Conservation (phyloP, 2,797 vertebrate species). For the Balearica regulorum region DNA sequence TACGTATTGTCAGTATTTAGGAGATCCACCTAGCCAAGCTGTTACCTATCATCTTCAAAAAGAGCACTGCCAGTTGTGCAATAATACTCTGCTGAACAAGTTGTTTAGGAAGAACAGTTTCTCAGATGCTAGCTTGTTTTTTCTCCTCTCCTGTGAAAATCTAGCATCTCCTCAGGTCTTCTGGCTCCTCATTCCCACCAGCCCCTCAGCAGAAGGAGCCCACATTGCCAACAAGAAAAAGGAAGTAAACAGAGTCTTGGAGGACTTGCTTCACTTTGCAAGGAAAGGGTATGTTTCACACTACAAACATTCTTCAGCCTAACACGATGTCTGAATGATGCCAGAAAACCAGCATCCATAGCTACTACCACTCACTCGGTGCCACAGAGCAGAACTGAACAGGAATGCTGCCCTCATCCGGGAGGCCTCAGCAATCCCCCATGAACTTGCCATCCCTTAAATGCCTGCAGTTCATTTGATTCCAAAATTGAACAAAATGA, state of each 20-base stretch:
- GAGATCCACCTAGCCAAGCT: neutral
- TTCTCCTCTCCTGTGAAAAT: neutral
- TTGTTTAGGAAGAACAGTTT: neutral
- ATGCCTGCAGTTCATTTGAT: neutral
- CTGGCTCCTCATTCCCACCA: neutral
- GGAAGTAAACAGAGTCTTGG: neutral
- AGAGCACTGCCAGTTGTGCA: neutral
- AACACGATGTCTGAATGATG: neutral
- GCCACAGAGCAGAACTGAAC: neutral
- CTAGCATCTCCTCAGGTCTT: fast-evolving
- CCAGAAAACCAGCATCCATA: fast-evolving
- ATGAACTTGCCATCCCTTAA: neutral
- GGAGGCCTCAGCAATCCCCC: neutral
- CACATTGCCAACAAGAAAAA: neutral
- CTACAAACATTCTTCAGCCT: neutral
- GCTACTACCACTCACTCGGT: fast-evolving
- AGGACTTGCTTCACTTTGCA: neutral
- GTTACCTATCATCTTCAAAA: neutral
- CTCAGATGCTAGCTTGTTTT: neutral
- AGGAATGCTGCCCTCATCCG: neutral
- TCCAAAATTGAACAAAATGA: neutral
- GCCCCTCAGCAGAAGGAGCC: neutral
- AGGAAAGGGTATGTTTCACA: neutral
- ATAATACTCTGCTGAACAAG: neutral
- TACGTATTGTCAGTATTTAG: neutral